Percentiles rank a stretch among this genome's conserved stretches.
Conservation (phyloP, 2,113 vertebrate genomes). For the Bubalus kerabau region DNA sequence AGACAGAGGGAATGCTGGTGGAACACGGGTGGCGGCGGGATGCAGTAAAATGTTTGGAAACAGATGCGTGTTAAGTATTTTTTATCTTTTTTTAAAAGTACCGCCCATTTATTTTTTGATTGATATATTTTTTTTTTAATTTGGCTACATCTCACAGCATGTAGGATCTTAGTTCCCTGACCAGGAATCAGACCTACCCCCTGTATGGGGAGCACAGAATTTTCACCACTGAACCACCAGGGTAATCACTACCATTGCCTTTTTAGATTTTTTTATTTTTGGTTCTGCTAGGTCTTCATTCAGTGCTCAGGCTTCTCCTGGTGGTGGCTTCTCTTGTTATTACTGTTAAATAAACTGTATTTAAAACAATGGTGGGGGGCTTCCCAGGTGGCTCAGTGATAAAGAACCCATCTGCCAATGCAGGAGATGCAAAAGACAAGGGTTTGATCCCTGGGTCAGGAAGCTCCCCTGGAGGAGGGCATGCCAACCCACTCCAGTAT, state of each 20-base stretch:
- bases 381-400: not conserved
- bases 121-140: not conserved
- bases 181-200: not conserved
- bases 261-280: not conserved
- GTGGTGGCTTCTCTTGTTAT: not conserved
- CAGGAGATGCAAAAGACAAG: not conserved
- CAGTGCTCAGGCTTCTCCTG: not conserved
- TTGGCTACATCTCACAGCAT: not conserved
- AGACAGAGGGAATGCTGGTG: rapidly evolving
- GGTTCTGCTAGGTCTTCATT: not conserved
- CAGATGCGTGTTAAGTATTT: not conserved
- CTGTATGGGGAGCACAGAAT: not conserved
- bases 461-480: not conserved
- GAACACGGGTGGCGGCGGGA: rapidly evolving
- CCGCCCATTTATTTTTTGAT: not conserved
- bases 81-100: not conserved
- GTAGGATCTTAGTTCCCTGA: not conserved
- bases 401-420: not conserved
- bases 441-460: not conserved
- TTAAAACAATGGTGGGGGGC: not conserved
- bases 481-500: not conserved
- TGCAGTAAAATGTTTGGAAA: not conserved
- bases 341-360: not conserved
- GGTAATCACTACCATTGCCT: not conserved
- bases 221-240: not conserved